Percentiles rank a stretch among this genome's conserved stretches.
Conservation (phyloP, 2,888 invertebrate species). For the Hydrotaea cyrtoneurina region DNA sequence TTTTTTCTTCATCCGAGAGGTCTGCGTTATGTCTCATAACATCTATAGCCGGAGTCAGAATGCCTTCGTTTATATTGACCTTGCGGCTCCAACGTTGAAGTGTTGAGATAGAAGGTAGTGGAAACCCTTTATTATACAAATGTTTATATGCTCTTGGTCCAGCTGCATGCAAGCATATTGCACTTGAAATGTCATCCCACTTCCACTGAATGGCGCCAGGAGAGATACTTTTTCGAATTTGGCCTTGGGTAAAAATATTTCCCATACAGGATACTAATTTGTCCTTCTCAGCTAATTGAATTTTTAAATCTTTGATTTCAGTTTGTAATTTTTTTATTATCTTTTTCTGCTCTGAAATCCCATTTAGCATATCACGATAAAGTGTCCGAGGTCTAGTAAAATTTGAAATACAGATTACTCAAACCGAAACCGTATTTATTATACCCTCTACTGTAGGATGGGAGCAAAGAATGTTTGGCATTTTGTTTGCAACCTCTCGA, state of each 20-base stretch:
- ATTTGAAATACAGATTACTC: too few relatives aligned
- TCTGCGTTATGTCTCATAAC: background rate
- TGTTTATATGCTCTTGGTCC: conserved; percentile 41
- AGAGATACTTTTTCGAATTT: background rate
- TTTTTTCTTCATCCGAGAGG: background rate
- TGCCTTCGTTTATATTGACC: conserved; percentile 13
- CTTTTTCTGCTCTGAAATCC: background rate
- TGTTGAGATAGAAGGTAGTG: conserved; percentile 16
- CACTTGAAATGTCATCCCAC: conserved; percentile 29
- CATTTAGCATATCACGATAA: background rate
- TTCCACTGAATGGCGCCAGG: background rate
- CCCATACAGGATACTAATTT: background rate
- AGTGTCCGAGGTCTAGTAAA: too few relatives aligned
- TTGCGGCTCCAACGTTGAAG: conserved; percentile 23
- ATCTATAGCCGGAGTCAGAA: background rate
- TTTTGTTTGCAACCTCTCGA: too few relatives aligned
- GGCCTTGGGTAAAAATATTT: background rate
- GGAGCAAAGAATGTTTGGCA: too few relatives aligned
- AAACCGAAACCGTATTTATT: too few relatives aligned
- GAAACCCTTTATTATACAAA: too few relatives aligned
- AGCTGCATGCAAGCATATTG: conserved; percentile 31
- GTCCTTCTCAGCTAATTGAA: background rate
- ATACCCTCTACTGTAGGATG: too few relatives aligned
- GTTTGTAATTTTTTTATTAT: background rate
- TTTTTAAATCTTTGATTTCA: background rate